phyloP scores from a whole-genome alignment of 2,888 invertebrate species.

The Galeopsomyia nigrocyanea region DNA sequence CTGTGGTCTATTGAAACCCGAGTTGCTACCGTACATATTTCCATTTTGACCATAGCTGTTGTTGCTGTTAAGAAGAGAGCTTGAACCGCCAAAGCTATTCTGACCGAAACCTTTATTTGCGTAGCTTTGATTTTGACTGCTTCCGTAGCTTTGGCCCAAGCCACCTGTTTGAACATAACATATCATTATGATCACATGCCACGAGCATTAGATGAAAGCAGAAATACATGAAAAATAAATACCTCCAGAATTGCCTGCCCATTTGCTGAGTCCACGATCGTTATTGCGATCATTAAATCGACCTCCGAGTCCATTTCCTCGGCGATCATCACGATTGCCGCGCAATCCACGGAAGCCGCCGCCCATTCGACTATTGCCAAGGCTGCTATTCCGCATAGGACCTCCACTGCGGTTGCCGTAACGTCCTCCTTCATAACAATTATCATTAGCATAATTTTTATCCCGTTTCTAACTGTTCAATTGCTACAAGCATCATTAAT shows the following conservation, averaged over 20 bases:
- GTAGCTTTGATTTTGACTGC: conserved; percentile 48
- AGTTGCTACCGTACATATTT: conserved; percentile 56
- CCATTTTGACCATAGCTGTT: conserved; percentile 60
- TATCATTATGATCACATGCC: neutral
- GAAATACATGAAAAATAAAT: neutral
- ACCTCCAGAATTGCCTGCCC: conserved; percentile 53
- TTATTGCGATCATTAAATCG: conserved; percentile 56
- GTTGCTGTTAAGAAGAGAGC: conserved; percentile 32
- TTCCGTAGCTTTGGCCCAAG: conserved; percentile 54
- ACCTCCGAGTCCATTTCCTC: conserved; percentile 56
- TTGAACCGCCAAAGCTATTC: conserved; percentile 46
- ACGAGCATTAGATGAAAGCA: neutral
- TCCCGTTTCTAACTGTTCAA: neutral
- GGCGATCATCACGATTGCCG: conserved; percentile 60
- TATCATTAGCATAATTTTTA: neutral
- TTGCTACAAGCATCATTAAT: neutral
- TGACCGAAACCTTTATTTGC: conserved; percentile 60
- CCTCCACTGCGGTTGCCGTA: conserved; percentile 61
- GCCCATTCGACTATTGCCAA: conserved; percentile 51
- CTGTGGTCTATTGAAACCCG: conserved; percentile 59
- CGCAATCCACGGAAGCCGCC: conserved; percentile 58
- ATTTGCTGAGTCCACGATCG: conserved; percentile 61
- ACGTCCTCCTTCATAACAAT: conserved; percentile 58
- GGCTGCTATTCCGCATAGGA: conserved; percentile 48
- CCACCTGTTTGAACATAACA: conserved; percentile 48